Evolutionary conservation across 2,797 vertebrate genomes (phyloP), one percentile per base, ranked within the genome.

Genomic region (Enteromius thamalakanensis): DNA sequence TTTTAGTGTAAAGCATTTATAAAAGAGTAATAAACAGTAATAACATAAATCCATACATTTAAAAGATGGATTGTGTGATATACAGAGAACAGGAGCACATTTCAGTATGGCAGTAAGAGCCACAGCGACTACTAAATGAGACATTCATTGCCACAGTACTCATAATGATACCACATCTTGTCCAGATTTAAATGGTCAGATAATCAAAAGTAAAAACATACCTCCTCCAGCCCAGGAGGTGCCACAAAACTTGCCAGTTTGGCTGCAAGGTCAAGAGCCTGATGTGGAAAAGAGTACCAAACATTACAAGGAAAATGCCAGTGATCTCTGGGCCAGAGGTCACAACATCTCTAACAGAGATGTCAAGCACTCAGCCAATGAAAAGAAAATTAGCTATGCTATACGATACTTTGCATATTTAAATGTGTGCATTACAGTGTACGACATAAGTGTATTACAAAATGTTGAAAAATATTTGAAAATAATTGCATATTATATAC

Each of bases 211-310:
- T 64, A 37, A 29, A 88, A 45, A 86, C 87, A 26, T 94, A 96
- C 93, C 92, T 96, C 91, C 89, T 94, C 91, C 87, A 92, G 87
- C 87, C 92, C 91, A 87, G 90, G 90, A 93, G 91, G 91, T 90
- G 89, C 92, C 91, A 92, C 92, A 91, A 94, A 94, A 92, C 85
- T 79, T 90, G 93, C 90, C 85, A 86, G 90, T 94, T 94, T 96
- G 93, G 94, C 94, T 93, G 90, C 93, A 90, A 92, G 29, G 83
- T 94, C 94, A 91, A 92, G 88, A 79, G 92, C 88, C 94, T 94
- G 89, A 86, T 91, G 89, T 89, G 92, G 93, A 92, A 93, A 81
- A 94, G 89, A 92, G 91, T 88, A 92, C 87, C 86, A 86, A 92
- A 92, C 91, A 90, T 92, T 91, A 91, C 21, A 81, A 87, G 87